phyloP scores from a whole-genome alignment of 64 coral and sea anemone genomes.

The Exaiptasia diaphana region DNA sequence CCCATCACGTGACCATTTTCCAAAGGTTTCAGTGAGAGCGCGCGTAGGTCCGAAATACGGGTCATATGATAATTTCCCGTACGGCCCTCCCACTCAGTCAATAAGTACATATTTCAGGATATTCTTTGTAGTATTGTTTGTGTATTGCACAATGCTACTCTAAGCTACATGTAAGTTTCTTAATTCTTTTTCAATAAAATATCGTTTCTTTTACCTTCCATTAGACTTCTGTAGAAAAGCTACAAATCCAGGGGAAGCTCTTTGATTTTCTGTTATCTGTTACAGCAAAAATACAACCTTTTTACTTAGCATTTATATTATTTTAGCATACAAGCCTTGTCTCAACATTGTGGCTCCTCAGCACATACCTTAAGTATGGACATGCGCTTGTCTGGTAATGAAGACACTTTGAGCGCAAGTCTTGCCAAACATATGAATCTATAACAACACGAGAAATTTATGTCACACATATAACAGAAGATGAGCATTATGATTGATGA shows the following conservation, averaged over 20 bases:
- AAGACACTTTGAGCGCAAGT: background rate
- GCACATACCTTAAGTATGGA: background rate
- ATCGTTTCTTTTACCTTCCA: slow-evolving; percentile 16
- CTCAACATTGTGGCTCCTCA: background rate
- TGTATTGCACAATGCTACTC: too few relatives aligned
- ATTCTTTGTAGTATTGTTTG: too few relatives aligned
- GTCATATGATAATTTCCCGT: too few relatives aligned
- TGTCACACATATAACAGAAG: background rate
- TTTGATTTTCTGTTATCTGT: background rate
- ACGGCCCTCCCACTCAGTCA: too few relatives aligned
- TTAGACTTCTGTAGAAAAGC: background rate
- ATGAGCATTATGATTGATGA: background rate
- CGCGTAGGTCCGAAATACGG: too few relatives aligned
- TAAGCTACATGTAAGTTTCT: too few relatives aligned
- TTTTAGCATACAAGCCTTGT: background rate
- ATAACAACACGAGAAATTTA: background rate
- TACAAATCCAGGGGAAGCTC: background rate
- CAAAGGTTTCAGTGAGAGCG: too few relatives aligned
- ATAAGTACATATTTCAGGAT: too few relatives aligned
- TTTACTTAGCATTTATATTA: background rate
- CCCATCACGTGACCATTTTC: too few relatives aligned
- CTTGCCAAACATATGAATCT: slow-evolving; percentile 5
- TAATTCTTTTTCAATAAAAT: too few relatives aligned
- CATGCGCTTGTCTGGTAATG: background rate
- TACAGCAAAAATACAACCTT: background rate